Evolutionary conservation across 2,888 invertebrate species (phyloP).

Genomic region (Leptinotarsa juncta): DNA sequence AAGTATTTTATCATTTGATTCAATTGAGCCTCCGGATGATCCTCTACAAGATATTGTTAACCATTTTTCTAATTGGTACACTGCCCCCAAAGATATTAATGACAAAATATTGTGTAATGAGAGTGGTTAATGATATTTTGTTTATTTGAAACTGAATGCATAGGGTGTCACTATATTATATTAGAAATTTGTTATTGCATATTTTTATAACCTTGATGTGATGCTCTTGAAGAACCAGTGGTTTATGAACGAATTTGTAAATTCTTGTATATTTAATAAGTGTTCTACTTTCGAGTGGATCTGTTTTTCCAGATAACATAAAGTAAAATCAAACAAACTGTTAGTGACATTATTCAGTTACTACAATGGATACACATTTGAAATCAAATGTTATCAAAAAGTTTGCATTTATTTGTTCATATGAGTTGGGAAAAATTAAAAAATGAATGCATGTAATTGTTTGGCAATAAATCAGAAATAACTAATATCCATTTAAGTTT

Average conservation of each 20-base stretch:
- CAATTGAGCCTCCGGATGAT: neutral
- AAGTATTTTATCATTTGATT: slow-evolving; percentile 9
- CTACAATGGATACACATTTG: neutral
- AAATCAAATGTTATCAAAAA: neutral
- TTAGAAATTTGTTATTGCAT: slow-evolving; percentile 8
- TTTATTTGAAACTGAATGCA: neutral
- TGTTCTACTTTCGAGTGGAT: neutral
- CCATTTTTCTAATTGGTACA: slow-evolving; percentile 6
- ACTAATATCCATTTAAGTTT: no score
- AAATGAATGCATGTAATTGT: no score
- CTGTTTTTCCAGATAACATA: no score
- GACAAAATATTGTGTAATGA: neutral
- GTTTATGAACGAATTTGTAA: neutral
- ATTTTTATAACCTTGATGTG: slow-evolving; percentile 20
- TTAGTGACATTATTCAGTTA: neutral
- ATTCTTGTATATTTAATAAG: slow-evolving; percentile 3
- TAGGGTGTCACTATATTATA: neutral
- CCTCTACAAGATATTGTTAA: slow-evolving; percentile 4
- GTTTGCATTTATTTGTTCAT: neutral
- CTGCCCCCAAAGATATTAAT: slow-evolving; percentile 9
- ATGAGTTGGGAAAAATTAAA: neutral
- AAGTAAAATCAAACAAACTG: no score
- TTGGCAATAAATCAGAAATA: no score
- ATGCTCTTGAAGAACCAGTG: slow-evolving; percentile 7
- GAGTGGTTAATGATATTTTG: slow-evolving; percentile 11